phyloP scores from a whole-genome alignment of 2,888 invertebrate genomes.

The Cerastis rubricosa region DNA sequence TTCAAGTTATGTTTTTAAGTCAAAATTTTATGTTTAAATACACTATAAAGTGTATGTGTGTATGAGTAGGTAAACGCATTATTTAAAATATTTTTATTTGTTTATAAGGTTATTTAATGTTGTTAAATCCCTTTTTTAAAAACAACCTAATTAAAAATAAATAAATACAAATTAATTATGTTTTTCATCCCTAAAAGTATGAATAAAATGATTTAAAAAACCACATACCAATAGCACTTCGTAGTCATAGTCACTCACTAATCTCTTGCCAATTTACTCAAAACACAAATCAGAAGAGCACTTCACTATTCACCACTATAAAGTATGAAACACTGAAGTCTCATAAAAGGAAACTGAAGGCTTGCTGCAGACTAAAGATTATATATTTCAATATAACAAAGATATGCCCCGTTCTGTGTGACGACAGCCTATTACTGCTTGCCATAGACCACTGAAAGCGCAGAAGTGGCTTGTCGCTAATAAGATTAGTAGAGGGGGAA shows the following conservation, averaged over 20 bases:
- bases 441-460: constrained; percentile 70
- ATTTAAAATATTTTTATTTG: neutral
- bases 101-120: neutral
- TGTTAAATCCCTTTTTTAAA: neutral
- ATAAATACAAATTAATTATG: no score
- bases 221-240: constrained; percentile 59
- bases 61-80: no score
- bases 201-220: constrained; percentile 2
- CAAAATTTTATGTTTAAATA: neutral
- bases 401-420: constrained; percentile 51
- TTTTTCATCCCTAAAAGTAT: neutral
- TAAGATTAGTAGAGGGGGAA: constrained; percentile 52
- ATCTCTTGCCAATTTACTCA: constrained; percentile 75
- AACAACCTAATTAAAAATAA: neutral
- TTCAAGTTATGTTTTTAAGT: neutral
- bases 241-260: constrained; percentile 53
- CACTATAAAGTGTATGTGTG: neutral
- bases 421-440: constrained; percentile 60
- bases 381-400: constrained; percentile 50
- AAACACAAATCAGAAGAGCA: constrained; percentile 77
- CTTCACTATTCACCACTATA: constrained; percentile 59
- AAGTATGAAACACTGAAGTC: constrained; percentile 42
- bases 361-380: constrained; percentile 47
- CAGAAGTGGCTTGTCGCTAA: constrained; percentile 61
- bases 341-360: constrained; percentile 40